Base-by-base conservation (phyloP, 2,113 vertebrate species). In the Rhineura floridana region DNA sequence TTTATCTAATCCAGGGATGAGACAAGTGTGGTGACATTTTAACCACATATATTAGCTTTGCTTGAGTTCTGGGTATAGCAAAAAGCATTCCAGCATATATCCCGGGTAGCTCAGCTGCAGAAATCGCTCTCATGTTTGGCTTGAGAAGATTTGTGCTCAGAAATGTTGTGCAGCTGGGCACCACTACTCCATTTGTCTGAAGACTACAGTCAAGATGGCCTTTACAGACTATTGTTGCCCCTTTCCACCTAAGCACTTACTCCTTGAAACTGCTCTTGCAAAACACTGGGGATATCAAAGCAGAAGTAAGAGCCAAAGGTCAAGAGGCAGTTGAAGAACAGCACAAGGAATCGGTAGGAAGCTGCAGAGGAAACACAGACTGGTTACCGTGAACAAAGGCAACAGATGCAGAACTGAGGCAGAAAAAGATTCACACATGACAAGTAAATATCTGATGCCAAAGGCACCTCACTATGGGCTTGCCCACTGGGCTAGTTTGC, bases 231-330 rank as follows among this genome's bases (percentile, higher is more conserved):
- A 25, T 21, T 7, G n/a, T 25, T 21, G 10, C 23, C 23, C 50
- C 25, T 55, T 21, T 39, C 39, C 50, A 39, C 6, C 42, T 33
- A 0, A 50, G 83, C 62, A 88, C 97, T 96, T 19, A 97, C 96
- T 92, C 97, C 97, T 84, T 98, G 97, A 75, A 98, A 97, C 93
- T 97, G 97, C 42, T 98, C 97, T 93, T 98, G 98, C 76, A 98
- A 92, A 52, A 97, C 96, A 55, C 98, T 97, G 88, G 97, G 97
- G 46, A 98, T 97, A 91, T 98, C 96, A 9, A 97, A 98, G 96
- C 97, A 98, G 95, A 98, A 98, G 93, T 96, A 98, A 50, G 97
- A 97, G 77, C 97, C 96, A 2, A 98, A 98, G 4, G 97, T 97
- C 91, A 98, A 94, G 89, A 98, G 89, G 76, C 97, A 98, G 91